These are phyloP conservation scores for Zhengitettix transpicula DNA, from an alignment of 2,888 invertebrate genomes.

Conservation along the genomic window DNA sequence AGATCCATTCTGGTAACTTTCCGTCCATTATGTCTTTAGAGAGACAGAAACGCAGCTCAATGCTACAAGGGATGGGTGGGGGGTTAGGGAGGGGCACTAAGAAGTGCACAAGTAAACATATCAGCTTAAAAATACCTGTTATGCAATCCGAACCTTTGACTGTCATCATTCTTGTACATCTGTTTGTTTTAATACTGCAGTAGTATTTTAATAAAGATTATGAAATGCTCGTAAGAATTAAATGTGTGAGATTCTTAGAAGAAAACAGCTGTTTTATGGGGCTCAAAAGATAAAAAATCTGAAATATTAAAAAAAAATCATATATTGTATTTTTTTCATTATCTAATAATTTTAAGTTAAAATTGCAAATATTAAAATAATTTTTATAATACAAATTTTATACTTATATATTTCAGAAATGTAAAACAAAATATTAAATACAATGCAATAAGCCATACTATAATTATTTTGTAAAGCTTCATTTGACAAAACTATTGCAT, in stretches of 20 bases:
- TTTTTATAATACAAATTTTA: too few species aligned
- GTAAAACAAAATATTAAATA: not conserved
- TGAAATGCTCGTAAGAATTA: conserved; percentile 4
- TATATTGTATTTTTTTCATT: conserved; percentile 1
- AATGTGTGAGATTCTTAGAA: conserved; percentile 1
- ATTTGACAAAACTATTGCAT: not conserved
- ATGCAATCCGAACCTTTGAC: conserved; percentile 30
- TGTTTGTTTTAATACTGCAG: conserved; percentile 24
- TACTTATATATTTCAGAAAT: too few species aligned
- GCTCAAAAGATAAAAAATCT: conserved; percentile 5
- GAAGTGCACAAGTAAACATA: conserved; percentile 41
- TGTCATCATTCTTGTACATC: conserved; percentile 26
- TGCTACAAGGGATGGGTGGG: conserved; percentile 25
- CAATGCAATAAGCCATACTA: not conserved
- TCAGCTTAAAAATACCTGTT: conserved; percentile 40
- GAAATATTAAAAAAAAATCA: not conserved
- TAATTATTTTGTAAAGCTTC: too few species aligned
- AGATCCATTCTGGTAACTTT: conserved; percentile 24
- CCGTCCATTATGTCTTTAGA: conserved; percentile 28
- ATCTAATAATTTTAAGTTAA: not conserved
- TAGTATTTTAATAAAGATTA: conserved; percentile 4
- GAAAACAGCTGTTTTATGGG: conserved; percentile 5
- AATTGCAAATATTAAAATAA: not conserved
- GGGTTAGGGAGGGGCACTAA: conserved; percentile 33
- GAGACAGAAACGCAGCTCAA: conserved; percentile 25